Base-by-base conservation (phyloP, 2,888 invertebrate genomes). In the Nymphalis urticae region DNA sequence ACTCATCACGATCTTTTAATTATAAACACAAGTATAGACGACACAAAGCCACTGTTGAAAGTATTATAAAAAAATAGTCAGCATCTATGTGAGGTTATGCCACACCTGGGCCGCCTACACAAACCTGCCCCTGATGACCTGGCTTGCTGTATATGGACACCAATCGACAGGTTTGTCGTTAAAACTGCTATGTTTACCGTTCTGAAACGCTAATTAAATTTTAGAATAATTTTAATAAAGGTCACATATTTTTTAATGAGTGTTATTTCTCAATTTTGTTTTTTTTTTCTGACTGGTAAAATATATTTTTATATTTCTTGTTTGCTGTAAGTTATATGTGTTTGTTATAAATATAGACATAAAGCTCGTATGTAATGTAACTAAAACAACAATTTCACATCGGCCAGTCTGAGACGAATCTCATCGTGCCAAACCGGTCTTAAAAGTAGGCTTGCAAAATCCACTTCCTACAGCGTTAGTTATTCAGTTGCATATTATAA, bases 371-470 rank as follows among this genome's bases (percentile, higher is more conserved):
- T 24, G 62, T 51, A 50, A 53, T 21, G 24, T 62, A 50, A 27
- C 65, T 42, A 60, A 63, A 62, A 63, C 51, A 62, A 69, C 58
- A 65, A 67, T 70, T 75, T 74, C 73, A 76, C 64, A 73, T 77
- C 74, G 77, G 72, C 77, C 78, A 76, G 75, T 75, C 79, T 81
- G 73, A 78, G 77, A 80, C 83, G 83, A 83, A 83, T 84, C 84
- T 80, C 82, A 82, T 53, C 74, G 71, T 75, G 71, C 75, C 72
- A 77, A 90, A 91, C 91, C 89, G 88, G 91, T 90, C 84, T 81
- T 73, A 80, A 84, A 88, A 84, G 87, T 88, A 85, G 86, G 86
- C 86, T 88, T 85, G 89, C 89, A 84, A 90, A 89, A 88, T 87
- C 80, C 78, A 83, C 85, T 77, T 78, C 76, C 77, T 75, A 75